These are phyloP conservation scores for Euclidia mi DNA, from an alignment of 2,888 invertebrate genomes.

Conservation along the genomic window DNA sequence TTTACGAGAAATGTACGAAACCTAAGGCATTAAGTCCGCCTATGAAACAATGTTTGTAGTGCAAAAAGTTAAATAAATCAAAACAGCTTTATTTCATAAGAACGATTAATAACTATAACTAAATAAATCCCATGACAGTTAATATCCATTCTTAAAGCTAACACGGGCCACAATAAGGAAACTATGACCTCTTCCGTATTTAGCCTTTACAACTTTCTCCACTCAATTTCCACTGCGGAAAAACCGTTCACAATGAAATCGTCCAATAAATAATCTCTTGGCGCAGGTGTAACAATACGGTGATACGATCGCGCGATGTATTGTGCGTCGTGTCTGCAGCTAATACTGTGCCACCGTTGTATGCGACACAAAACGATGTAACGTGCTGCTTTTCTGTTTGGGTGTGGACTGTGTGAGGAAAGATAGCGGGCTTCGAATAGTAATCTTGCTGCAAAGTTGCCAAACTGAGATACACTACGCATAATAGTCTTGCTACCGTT, in stretches of 20 bases:
- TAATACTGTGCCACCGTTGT: conserved; percentile 66
- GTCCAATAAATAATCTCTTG: conserved; percentile 19
- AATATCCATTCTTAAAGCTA: no score
- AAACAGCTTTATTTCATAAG: no score
- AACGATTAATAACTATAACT: no score
- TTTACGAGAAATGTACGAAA: no score
- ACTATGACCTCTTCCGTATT: no score
- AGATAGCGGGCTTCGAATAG: conserved; percentile 1
- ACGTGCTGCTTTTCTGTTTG: conserved; percentile 61
- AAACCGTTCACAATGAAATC: conserved; percentile 1
- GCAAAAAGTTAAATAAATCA: no score
- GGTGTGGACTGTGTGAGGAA: conserved; percentile 13
- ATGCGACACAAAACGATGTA: conserved; percentile 61
- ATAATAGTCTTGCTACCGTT: no score
- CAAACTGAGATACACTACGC: no score
- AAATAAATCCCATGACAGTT: neutral
- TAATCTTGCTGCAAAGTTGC: no score
- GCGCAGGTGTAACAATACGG: conserved; percentile 16
- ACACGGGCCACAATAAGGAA: no score
- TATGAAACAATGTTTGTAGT: no score
- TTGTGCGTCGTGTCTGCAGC: conserved; percentile 32
- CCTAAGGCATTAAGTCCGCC: no score
- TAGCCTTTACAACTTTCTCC: neutral
- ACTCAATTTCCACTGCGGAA: conserved; percentile 11
- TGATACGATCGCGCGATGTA: conserved; percentile 11